Conservation (phyloP, 2,888 invertebrate species). For the Balanococcus diminutus region DNA sequence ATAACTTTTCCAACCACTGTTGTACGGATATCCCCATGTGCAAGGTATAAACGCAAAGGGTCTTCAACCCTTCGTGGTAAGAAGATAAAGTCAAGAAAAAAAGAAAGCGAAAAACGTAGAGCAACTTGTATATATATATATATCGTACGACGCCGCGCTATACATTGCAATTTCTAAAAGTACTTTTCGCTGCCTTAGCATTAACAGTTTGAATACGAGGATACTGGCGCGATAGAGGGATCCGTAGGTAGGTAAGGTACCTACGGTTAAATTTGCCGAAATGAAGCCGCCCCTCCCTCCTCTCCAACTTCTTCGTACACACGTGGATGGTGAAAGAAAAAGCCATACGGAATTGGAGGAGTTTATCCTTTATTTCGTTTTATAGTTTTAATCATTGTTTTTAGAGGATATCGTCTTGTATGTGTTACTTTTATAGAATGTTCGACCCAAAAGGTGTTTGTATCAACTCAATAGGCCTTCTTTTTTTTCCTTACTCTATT, state of each 20-base stretch:
- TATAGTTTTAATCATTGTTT: constrained; percentile 43
- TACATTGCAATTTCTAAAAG: constrained; percentile 49
- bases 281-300: neutral
- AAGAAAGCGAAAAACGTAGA: constrained; percentile 36
- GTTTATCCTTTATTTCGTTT: constrained; percentile 21
- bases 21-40: constrained; percentile 48
- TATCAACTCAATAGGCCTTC: neutral
- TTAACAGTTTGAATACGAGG: constrained; percentile 29
- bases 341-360: neutral
- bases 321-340: neutral
- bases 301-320: neutral
- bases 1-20: constrained; percentile 44
- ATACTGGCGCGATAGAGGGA: neutral
- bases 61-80: constrained; percentile 49
- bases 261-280: constrained; percentile 34
- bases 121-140: neutral
- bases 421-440: neutral
- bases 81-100: constrained; percentile 41
- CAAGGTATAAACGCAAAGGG: constrained; percentile 46
- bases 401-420: constrained; percentile 29
- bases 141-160: neutral
- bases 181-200: constrained; percentile 51
- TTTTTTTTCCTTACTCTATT: neutral
- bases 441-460: neutral
- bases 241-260: neutral